Evolutionary conservation across 2,888 invertebrate genomes (phyloP).

Genomic region (Eupithecia inturbata): DNA sequence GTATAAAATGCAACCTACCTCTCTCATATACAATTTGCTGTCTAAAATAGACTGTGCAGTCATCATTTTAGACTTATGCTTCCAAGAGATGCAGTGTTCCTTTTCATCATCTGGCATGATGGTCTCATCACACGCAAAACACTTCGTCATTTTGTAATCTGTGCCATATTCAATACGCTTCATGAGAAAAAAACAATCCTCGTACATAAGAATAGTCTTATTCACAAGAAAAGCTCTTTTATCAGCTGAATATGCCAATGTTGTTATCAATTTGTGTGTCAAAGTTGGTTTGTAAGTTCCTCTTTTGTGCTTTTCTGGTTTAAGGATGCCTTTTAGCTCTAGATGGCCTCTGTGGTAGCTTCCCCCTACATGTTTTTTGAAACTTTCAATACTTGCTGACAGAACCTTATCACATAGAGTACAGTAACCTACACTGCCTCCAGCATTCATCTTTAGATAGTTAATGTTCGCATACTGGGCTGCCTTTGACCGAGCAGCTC

Average conservation of each 20-base stretch:
- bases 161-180: constrained; percentile 44
- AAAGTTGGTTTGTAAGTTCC: constrained; percentile 26
- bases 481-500: constrained; percentile 56
- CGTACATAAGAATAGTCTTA: constrained; percentile 49
- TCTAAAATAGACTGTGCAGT: constrained; percentile 46
- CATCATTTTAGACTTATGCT: constrained; percentile 55
- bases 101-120: constrained; percentile 45
- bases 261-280: constrained; percentile 25
- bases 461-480: constrained; percentile 58
- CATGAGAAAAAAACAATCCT: constrained; percentile 55
- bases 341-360: constrained; percentile 56
- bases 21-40: constrained; percentile 58
- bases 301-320: constrained; percentile 41
- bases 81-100: constrained; percentile 52
- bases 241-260: constrained; percentile 25
- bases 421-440: constrained; percentile 63
- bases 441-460: constrained; percentile 60
- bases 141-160: constrained; percentile 52
- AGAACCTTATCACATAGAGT: constrained; percentile 57
- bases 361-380: constrained; percentile 59
- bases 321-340: constrained; percentile 53
- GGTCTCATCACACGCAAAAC: constrained; percentile 57
- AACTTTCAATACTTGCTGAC: constrained; percentile 53
- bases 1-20: constrained; percentile 51
- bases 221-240: constrained; percentile 25